Percentiles rank a stretch among this genome's conserved stretches.
Conservation (phyloP, 2,888 invertebrate species). For the Metopia argyrocephala region DNA sequence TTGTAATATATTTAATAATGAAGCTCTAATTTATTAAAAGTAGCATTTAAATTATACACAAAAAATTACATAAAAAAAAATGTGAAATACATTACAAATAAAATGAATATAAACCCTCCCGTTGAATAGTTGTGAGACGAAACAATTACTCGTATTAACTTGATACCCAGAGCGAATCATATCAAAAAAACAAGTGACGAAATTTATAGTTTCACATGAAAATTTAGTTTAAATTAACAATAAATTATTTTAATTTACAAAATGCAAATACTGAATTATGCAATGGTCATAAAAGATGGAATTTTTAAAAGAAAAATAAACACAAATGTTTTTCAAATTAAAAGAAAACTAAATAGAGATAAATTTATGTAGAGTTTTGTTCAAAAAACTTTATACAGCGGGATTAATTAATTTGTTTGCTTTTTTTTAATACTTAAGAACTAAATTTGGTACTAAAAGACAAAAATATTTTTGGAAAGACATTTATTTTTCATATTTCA, state of each 20-base stretch:
- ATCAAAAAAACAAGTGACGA: constrained; percentile 22
- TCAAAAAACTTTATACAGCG: too few relatives aligned
- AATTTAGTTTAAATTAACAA: constrained; percentile 30
- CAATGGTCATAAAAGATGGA: not conserved
- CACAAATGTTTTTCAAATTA: not conserved
- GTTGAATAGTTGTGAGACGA: not conserved
- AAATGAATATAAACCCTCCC: constrained; percentile 11
- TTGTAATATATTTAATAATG: too few relatives aligned
- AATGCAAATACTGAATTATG: not conserved
- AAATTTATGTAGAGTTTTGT: too few relatives aligned
- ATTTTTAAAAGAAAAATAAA: not conserved
- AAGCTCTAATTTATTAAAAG: too few relatives aligned
- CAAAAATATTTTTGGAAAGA: too few relatives aligned
- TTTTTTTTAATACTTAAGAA: too few relatives aligned
- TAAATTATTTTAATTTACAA: constrained; percentile 24
- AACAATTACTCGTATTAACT: constrained; percentile 38
- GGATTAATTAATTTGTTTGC: too few relatives aligned
- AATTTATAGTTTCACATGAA: constrained; percentile 34
- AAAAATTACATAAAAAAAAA: not conserved
- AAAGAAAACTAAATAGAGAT: too few relatives aligned
- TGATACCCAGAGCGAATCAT: constrained; percentile 29
- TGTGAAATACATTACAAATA: constrained; percentile 11
- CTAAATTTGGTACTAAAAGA: too few relatives aligned
- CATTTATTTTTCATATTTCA: too few relatives aligned
- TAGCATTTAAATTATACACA: constrained; percentile 1